Percentiles rank a stretch among this genome's conserved stretches.
These are phyloP conservation scores for Danionella cerebrum DNA, from an alignment of 2,113 vertebrate genomes.

Conservation along the genomic window DNA sequence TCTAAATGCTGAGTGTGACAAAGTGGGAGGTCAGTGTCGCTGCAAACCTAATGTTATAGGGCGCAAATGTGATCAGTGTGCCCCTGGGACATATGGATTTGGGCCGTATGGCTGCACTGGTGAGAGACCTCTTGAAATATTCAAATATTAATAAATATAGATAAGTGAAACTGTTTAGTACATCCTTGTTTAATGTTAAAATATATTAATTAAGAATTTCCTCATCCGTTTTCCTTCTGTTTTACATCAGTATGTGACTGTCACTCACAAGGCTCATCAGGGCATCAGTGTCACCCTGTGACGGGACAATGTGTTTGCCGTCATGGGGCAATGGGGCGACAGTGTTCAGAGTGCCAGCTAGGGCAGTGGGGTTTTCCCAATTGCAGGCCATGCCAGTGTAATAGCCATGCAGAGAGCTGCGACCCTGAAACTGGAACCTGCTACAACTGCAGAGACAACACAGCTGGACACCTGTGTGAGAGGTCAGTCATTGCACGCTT, in stretches of 20 bases:
- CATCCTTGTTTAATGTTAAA: not conserved
- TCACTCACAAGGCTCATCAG: constrained; percentile 63
- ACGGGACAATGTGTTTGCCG: constrained; percentile 74
- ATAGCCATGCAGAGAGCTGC: constrained; percentile 67
- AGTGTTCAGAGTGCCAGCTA: constrained; percentile 63
- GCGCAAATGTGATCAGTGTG: constrained; percentile 67
- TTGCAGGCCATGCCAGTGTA: constrained; percentile 72
- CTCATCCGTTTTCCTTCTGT: not conserved
- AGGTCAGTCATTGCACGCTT: constrained; percentile 49
- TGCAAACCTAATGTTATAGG: constrained; percentile 74
- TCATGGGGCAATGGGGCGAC: constrained; percentile 53
- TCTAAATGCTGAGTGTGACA: constrained; percentile 69
- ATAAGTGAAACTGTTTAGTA: too few species aligned
- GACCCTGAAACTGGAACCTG: constrained; percentile 60
- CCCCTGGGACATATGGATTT: constrained; percentile 72
- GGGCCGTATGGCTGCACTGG: constrained; percentile 71
- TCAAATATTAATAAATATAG: too few species aligned
- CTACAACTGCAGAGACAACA: constrained; percentile 58
- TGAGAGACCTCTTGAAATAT: constrained; percentile 51
- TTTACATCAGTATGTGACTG: constrained; percentile 68
- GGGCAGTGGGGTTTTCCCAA: constrained; percentile 72
- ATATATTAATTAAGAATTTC: not conserved
- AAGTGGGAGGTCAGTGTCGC: constrained; percentile 73
- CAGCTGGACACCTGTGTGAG: constrained; percentile 62
- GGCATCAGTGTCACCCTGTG: constrained; percentile 62